Evolutionary conservation across 2,113 vertebrate species (phyloP), one percentile per base, ranked within the genome.

Genomic region (Albula glossodonta): DNA sequence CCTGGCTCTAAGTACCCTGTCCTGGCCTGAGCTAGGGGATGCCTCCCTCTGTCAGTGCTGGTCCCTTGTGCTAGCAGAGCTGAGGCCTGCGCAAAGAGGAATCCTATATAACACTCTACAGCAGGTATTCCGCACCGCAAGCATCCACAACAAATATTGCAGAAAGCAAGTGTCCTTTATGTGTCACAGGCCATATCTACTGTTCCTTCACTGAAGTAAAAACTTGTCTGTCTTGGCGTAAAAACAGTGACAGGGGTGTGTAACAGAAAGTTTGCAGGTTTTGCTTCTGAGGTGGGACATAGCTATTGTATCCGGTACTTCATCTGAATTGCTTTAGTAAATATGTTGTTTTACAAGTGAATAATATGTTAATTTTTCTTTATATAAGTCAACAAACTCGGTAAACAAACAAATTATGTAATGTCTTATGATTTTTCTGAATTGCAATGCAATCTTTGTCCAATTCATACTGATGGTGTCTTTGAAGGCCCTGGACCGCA

Each of bases 61-160:
- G 94, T 93, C 82, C 70, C 89, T 89, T 4, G 86, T 96, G 82
- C 92, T 97, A 70, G 89, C 93, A 0, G 93, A 94, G 74, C 94
- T 97, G 8, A 94, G 92, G 12, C 94, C 95, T 2, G 94, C 94
- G 13, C 96, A 97, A 31, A 96, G 92, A 2, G 96, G 96, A 22
- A 94, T 96, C 2, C 53, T 97, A 19, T 93, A 96, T 89, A 90
- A 93, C 80, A 91, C 94, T 78, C 87, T 97, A 80, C 94, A 93
- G 92, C 95, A 96, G 96, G 97, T 98, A 93, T 5, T 53, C 51
- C 12, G 52, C 8, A 25, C 5, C 77, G 12, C 56, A 1, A 11
- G 84, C 51, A 80, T 82, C 85, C 10, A 60, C 66, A 52, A 48
- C 79, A 52, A 8, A 10, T 78, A 11, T 78, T 6, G 8, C 4